Evolutionary conservation across 2,888 invertebrate species (phyloP).

Genomic region (Abrostola tripartita): DNA sequence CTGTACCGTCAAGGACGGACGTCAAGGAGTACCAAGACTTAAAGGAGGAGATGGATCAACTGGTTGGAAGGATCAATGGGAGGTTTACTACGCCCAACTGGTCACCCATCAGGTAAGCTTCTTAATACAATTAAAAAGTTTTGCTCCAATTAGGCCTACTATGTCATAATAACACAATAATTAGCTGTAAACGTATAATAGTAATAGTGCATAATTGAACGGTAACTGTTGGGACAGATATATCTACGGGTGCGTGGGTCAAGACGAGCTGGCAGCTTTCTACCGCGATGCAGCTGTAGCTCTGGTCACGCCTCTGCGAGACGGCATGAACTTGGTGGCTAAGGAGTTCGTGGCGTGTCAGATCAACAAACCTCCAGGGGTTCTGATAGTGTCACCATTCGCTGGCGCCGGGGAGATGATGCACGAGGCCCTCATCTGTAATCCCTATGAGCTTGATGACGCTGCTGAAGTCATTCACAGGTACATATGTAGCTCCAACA

Average conservation of each 20-base stretch:
- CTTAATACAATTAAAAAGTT: too few species aligned
- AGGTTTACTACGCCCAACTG: conserved; percentile 96
- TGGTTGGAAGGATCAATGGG: conserved; percentile 96
- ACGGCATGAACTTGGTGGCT: conserved; percentile 97
- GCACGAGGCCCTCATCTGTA: conserved; percentile 96
- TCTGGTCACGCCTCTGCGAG: conserved; percentile 95
- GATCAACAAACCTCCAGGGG: conserved; percentile 95
- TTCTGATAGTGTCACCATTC: conserved; percentile 96
- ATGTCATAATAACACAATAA: not conserved
- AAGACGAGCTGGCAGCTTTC: conserved; percentile 95
- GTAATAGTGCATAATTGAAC: conserved; percentile 3
- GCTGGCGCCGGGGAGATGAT: conserved; percentile 98
- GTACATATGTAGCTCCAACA: conserved; percentile 64
- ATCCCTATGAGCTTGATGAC: conserved; percentile 96
- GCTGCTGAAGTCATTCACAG: conserved; percentile 96
- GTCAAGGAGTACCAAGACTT: conserved; percentile 96
- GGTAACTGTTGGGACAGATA: conserved; percentile 81
- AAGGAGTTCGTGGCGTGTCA: conserved; percentile 98
- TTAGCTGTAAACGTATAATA: not conserved
- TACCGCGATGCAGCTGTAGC: conserved; percentile 96
- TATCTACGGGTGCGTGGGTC: conserved; percentile 95
- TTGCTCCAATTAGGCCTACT: too few species aligned
- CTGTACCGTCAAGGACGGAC: conserved; percentile 96
- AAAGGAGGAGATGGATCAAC: conserved; percentile 96
- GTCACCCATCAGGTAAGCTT: conserved; percentile 93